Percentiles rank a stretch among this genome's conserved stretches.
Evolutionary conservation across 2,113 vertebrate species (phyloP).

Genomic region (Cephalopterus ornatus): DNA sequence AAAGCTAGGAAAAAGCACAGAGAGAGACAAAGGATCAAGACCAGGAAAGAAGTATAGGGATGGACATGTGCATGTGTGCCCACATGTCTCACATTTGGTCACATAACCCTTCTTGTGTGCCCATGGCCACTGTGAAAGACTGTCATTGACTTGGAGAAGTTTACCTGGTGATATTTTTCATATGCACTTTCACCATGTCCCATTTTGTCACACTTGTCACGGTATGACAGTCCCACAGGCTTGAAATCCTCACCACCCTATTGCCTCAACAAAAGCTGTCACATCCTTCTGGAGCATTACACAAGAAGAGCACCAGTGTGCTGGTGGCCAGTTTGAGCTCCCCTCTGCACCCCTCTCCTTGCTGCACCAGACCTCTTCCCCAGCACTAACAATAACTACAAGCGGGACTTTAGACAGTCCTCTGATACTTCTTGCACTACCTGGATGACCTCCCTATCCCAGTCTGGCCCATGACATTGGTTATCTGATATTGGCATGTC

Average conservation of each 20-base stretch:
- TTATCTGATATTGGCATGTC: neutral
- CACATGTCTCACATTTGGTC: neutral
- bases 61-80: fast-evolving
- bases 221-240: fast-evolving
- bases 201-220: neutral
- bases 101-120: fast-evolving
- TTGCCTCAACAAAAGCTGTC: fast-evolving
- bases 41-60: fast-evolving
- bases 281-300: fast-evolving
- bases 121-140: neutral
- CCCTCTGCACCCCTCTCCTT: neutral
- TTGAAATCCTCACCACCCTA: neutral
- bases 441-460: neutral
- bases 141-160: neutral
- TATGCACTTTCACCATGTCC: neutral
- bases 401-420: neutral
- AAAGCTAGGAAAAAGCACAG: neutral
- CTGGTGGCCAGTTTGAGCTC: fast-evolving
- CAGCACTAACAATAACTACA: neutral
- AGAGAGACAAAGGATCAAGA: neutral
- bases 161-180: neutral
- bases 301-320: neutral
- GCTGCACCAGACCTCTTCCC: neutral
- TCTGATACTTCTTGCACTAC: neutral
- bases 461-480: fast-evolving